Conservation (phyloP, 2,888 invertebrate genomes). For the Seladonia tumulorum region DNA sequence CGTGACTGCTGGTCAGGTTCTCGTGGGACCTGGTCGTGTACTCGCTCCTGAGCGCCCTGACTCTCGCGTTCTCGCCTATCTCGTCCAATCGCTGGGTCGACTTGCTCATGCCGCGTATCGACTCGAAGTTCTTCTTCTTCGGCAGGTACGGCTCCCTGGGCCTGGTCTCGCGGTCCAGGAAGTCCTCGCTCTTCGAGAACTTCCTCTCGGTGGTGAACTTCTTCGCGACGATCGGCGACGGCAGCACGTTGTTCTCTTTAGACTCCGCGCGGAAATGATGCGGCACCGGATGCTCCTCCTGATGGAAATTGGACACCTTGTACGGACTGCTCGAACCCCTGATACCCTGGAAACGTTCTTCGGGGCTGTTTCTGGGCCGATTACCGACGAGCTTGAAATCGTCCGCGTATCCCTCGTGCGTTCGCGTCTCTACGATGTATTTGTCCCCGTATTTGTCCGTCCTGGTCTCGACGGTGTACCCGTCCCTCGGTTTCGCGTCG, state of each 20-base stretch:
- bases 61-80: slow-evolving; percentile 75
- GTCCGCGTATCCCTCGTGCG: slow-evolving; percentile 77
- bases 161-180: slow-evolving; percentile 74
- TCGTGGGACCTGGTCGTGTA: slow-evolving; percentile 81
- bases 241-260: slow-evolving; percentile 57
- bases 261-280: slow-evolving; percentile 57
- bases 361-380: slow-evolving; percentile 76
- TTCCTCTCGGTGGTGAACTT: slow-evolving; percentile 76
- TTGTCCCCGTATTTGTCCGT: slow-evolving; percentile 82
- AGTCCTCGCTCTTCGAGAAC: slow-evolving; percentile 80
- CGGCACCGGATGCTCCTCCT: slow-evolving; percentile 49
- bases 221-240: slow-evolving; percentile 72
- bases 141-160: slow-evolving; percentile 73
- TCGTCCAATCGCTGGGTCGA: slow-evolving; percentile 81
- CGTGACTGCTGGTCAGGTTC: slow-evolving; percentile 75
- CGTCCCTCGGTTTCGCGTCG: slow-evolving; percentile 77
- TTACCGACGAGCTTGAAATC: slow-evolving; percentile 79
- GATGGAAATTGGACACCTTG: slow-evolving; percentile 61
- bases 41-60: slow-evolving; percentile 75
- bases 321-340: slow-evolving; percentile 61
- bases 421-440: slow-evolving; percentile 80
- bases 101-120: slow-evolving; percentile 79
- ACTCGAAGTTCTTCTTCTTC: slow-evolving; percentile 79
- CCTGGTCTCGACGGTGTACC: slow-evolving; percentile 80
- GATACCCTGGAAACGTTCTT: slow-evolving; percentile 70